Evolutionary conservation across 2,113 vertebrate genomes (phyloP), one percentile per base, ranked within the genome.

Genomic region (Pachyramphus minor): DNA sequence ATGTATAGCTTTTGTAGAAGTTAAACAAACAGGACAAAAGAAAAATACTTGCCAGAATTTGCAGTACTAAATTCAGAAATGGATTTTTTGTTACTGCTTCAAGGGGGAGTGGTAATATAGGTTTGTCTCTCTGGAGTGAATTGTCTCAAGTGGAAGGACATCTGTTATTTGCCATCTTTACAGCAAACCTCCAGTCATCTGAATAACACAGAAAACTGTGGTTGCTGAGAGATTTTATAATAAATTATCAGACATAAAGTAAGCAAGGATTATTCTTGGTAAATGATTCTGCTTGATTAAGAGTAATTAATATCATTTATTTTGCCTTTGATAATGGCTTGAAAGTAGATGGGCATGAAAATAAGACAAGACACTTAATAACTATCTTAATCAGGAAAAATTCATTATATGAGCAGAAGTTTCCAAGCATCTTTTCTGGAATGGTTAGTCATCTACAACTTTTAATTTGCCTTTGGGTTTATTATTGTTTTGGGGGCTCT

Each of bases 271-370:
- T 92, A 78, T 75, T 92, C 69, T 83, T 87, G 15, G 63, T 68
- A 95, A 77, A 81, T 73, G 17, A 84, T 58, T 87, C 21, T 84
- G 14, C 56, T 79, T 84, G 41, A 73, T 47, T 80, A 74, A 41
- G 28, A 91, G 83, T 84, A 95, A 85, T 87, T 89, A 68, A 49
- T 71, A 41, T 39, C 78, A 67, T 84, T 95, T 92, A 75, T 94
- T 91, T 87, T 89, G 35, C 24, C 24, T 82, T 82, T 69, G 9
- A 6, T 73, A 92, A 49, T 42, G 23, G 5, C 41, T 89, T 94
- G 53, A 69, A 91, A 95, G 28, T 16, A 85, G 58, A 80, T 17
- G 14, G 89, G 27, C 31, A 89, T 69, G 25, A 49, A 95, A 84
- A 68, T 41, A 78, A 72, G 27, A 56, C 23, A 73, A 83, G 90